These are phyloP conservation scores for Dicentrarchus labrax DNA, from an alignment of 2,113 vertebrate genomes.

Conservation along the genomic window DNA sequence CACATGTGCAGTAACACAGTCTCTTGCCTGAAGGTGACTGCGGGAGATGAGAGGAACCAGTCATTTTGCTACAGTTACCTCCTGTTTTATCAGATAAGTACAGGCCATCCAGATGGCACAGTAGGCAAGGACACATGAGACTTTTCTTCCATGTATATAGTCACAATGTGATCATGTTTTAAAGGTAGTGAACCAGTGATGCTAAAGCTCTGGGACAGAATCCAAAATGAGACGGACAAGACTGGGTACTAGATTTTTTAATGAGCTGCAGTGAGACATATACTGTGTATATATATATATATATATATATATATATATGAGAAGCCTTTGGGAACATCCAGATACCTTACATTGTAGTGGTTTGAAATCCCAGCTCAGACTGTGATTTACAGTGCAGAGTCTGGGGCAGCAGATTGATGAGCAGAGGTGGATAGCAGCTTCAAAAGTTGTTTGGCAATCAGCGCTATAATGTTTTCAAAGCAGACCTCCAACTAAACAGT, in stretches of 20 bases:
- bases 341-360: neutral
- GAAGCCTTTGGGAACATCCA: neutral
- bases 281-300: neutral
- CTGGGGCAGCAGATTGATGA: neutral
- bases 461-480: neutral
- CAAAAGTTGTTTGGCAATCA: neutral
- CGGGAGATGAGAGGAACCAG: constrained; percentile 64
- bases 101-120: constrained; percentile 54
- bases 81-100: constrained; percentile 69
- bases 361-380: constrained; percentile 40
- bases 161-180: neutral
- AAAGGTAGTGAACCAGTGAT: neutral
- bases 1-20: neutral
- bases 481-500: neutral
- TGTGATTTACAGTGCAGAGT: neutral
- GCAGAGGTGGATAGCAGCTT: neutral
- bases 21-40: constrained; percentile 63
- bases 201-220: neutral
- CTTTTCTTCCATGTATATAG: constrained; percentile 1
- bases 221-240: neutral
- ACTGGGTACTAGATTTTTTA: neutral
- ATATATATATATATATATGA: neutral
- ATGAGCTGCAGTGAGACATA: constrained; percentile 22
- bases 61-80: constrained; percentile 61
- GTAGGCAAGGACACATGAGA: constrained; percentile 37